Conservation (phyloP, 2,113 vertebrate species). For the Gymnarchus niloticus region DNA sequence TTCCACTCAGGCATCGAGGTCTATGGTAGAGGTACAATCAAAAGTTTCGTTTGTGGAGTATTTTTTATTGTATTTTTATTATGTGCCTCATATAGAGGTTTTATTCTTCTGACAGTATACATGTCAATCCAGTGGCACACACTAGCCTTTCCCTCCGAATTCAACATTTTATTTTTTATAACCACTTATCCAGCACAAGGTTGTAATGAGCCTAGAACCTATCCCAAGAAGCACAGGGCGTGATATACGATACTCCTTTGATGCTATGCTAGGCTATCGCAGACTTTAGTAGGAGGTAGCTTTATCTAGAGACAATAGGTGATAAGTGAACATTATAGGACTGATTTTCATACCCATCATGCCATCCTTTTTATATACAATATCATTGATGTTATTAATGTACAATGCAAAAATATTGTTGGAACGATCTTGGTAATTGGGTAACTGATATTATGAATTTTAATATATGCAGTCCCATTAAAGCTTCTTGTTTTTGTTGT, state of each 20-base stretch:
- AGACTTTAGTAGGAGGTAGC: too few species aligned
- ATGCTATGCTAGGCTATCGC: not conserved
- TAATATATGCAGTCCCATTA: not conserved
- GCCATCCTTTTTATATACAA: not conserved
- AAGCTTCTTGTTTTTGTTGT: not conserved
- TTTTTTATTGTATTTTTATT: not conserved
- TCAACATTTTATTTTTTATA: not conserved
- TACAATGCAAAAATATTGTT: not conserved
- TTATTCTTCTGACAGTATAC: not conserved
- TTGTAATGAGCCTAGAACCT: not conserved
- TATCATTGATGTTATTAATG: too few species aligned
- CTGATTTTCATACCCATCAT: not conserved
- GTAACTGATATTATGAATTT: not conserved
- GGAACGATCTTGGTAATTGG: not conserved
- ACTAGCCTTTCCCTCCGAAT: not conserved
- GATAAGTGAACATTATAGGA: not conserved
- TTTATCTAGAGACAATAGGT: too few species aligned
- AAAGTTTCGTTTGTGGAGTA: not conserved
- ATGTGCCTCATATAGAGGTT: not conserved
- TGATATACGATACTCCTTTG: not conserved
- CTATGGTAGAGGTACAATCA: conserved; percentile 78
- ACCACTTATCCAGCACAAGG: not conserved
- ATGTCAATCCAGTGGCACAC: not conserved
- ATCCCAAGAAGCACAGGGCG: not conserved
- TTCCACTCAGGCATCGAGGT: conserved; percentile 94